Conservation (phyloP, 1,140 invertebrate genomes). For the Sycobia sp. region DNA sequence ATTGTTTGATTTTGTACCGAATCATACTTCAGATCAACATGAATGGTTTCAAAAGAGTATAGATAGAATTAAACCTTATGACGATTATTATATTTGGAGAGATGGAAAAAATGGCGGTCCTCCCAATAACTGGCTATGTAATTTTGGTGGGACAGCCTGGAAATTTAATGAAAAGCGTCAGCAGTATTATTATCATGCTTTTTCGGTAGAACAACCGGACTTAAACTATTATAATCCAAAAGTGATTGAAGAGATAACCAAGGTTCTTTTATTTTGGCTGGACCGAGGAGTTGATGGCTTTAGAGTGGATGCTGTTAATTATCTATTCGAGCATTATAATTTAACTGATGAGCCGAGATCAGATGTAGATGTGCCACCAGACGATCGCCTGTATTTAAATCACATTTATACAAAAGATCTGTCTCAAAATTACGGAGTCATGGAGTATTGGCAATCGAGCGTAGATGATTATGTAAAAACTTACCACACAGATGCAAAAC, state of each 20-base stretch:
- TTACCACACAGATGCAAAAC: too few relatives aligned
- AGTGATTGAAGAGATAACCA: constrained; percentile 66
- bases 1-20: too few relatives aligned
- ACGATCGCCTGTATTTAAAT: constrained; percentile 64
- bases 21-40: constrained; percentile 74
- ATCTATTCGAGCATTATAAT: constrained; percentile 63
- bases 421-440: constrained; percentile 65
- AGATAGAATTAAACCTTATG: constrained; percentile 62
- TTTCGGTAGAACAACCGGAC: constrained; percentile 68
- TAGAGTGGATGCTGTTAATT: constrained; percentile 68
- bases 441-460: too few relatives aligned
- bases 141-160: constrained; percentile 64
- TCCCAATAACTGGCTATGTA: constrained; percentile 31
- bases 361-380: constrained; percentile 53
- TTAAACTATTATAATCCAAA: constrained; percentile 70
- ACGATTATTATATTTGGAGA: too few relatives aligned
- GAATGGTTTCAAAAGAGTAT: constrained; percentile 72
- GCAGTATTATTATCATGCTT: too few relatives aligned
- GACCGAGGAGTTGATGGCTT: constrained; percentile 74
- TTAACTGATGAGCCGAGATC: constrained; percentile 65
- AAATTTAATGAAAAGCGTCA: constrained; percentile 61
- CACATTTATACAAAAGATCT: constrained; percentile 71
- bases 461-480: too few relatives aligned
- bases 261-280: constrained; percentile 68
- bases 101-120: constrained; percentile 62